phyloP scores from a whole-genome alignment of 2,888 invertebrate species.

The Actias luna region DNA sequence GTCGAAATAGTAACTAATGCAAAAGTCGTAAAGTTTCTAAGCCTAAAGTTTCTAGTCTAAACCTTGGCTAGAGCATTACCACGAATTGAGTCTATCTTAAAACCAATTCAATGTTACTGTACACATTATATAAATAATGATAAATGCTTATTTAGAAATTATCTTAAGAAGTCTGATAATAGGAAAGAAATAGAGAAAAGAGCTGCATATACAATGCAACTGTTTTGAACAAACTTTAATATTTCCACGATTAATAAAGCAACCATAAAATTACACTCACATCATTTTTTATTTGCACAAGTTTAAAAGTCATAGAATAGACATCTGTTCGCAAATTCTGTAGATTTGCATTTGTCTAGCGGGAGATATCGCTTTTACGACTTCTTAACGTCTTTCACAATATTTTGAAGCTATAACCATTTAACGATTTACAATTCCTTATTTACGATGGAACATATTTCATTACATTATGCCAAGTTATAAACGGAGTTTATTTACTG shows the following conservation, averaged over 20 bases:
- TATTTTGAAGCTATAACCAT: constrained; percentile 58
- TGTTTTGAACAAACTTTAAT: neutral
- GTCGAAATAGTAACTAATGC: too few species aligned
- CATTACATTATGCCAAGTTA: constrained; percentile 56
- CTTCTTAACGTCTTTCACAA: constrained; percentile 56
- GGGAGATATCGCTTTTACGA: constrained; percentile 61
- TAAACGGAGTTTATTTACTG: constrained; percentile 37
- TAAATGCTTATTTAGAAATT: too few species aligned
- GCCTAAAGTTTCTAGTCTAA: too few species aligned
- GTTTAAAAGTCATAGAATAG: constrained; percentile 25
- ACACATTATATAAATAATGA: too few species aligned
- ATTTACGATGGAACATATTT: constrained; percentile 63
- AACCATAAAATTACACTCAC: neutral
- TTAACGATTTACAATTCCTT: constrained; percentile 54
- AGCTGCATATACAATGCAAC: too few species aligned
- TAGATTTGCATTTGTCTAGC: constrained; percentile 35
- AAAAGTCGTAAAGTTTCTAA: too few species aligned
- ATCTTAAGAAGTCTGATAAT: too few species aligned
- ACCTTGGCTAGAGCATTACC: too few species aligned
- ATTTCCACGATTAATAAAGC: neutral
- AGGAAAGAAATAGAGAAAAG: neutral
- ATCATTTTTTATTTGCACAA: constrained; percentile 16
- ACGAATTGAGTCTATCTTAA: too few species aligned
- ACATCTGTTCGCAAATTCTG: constrained; percentile 32
- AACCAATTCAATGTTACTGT: too few species aligned